A percentile compares a stretch with the other conserved stretches of the same genome.
phyloP scores from a whole-genome alignment of 2,888 invertebrate species.

The Empis stercorea region DNA sequence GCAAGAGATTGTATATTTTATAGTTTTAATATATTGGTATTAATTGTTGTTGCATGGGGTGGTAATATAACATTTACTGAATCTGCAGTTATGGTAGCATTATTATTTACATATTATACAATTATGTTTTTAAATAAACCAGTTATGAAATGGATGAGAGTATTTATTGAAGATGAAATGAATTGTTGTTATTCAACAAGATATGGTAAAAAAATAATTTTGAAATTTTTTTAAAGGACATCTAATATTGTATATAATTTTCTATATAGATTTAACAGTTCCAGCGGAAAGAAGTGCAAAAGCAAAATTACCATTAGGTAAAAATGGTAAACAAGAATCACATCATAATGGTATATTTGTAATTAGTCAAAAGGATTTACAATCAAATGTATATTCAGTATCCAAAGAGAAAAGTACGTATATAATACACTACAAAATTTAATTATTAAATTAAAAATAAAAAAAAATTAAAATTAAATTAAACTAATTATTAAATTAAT shows the following conservation, averaged over 20 bases:
- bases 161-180: slow-evolving; percentile 32
- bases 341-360: slow-evolving; percentile 27
- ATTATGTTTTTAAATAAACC: slow-evolving; percentile 56
- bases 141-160: slow-evolving; percentile 34
- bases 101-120: slow-evolving; percentile 63
- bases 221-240: no score
- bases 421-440: no score
- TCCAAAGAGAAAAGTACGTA: neutral
- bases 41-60: slow-evolving; percentile 67
- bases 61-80: slow-evolving; percentile 69
- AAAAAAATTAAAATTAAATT: neutral
- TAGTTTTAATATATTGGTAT: slow-evolving; percentile 51
- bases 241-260: no score
- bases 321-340: slow-evolving; percentile 2
- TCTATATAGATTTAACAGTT: slow-evolving; percentile 31
- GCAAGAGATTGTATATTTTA: slow-evolving; percentile 71
- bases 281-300: slow-evolving; percentile 34
- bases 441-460: neutral
- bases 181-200: slow-evolving; percentile 33
- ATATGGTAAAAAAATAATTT: slow-evolving; percentile 22
- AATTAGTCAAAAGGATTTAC: slow-evolving; percentile 14
- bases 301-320: slow-evolving; percentile 26
- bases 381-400: neutral
- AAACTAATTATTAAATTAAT: no score
- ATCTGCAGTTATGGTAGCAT: slow-evolving; percentile 52